Evolutionary conservation across 2,797 vertebrate genomes (phyloP).

Genomic region (Leptoclinus maculatus): DNA sequence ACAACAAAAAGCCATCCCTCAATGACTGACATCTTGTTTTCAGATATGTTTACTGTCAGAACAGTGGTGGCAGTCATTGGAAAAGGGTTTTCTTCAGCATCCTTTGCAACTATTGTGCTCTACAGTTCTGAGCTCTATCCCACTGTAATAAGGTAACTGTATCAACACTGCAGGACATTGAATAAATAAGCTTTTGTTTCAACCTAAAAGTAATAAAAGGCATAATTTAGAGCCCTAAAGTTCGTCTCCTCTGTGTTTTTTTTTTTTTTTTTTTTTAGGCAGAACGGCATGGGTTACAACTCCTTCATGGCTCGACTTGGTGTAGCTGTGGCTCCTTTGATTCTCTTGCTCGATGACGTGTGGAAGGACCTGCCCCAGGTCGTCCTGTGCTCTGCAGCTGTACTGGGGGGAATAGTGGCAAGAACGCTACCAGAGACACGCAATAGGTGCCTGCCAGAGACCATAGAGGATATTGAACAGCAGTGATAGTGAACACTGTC

Average conservation of each 20-base stretch:
- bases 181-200: not conserved
- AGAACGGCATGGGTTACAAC: constrained; percentile 82
- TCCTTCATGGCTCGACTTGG: constrained; percentile 79
- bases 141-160: constrained; percentile 90
- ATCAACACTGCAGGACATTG: not conserved
- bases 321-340: constrained; percentile 76
- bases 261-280: constrained; percentile 58
- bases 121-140: constrained; percentile 92
- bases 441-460: constrained; percentile 85
- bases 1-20: not conserved
- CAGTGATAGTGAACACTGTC: not conserved
- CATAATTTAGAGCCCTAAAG: not conserved
- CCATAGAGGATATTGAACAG: constrained; percentile 89
- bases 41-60: constrained; percentile 78
- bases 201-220: not conserved
- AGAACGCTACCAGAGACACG: constrained; percentile 87
- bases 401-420: constrained; percentile 77
- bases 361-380: constrained; percentile 87
- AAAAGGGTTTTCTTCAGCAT: constrained; percentile 88
- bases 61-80: constrained; percentile 84
- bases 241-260: not conserved
- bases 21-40: constrained; percentile 3
- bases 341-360: constrained; percentile 85
- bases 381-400: constrained; percentile 74
- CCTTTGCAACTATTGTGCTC: constrained; percentile 86